Percentiles rank a stretch among this genome's conserved stretches.
phyloP scores from a whole-genome alignment of 2,113 vertebrate genomes.

The Rhodinocichla rosea region DNA sequence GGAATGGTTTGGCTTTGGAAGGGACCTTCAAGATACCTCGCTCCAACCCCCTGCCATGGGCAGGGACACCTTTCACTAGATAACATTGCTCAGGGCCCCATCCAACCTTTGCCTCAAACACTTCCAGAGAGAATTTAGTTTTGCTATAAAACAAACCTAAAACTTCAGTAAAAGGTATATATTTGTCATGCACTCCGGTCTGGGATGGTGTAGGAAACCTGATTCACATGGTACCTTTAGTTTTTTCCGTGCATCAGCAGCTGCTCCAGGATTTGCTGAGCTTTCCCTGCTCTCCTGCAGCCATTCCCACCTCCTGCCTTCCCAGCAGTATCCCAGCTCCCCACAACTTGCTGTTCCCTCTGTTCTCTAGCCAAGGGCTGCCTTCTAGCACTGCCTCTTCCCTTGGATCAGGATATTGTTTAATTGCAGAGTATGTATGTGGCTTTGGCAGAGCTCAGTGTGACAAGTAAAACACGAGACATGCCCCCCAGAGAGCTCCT shows the following conservation, averaged over 20 bases:
- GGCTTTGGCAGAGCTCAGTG: background rate
- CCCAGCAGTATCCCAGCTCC: background rate
- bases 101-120: background rate
- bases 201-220: background rate
- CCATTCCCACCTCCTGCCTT: background rate
- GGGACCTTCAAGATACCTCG: background rate
- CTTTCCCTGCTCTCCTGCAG: background rate
- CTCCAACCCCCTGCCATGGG: background rate
- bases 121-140: background rate
- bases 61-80: background rate
- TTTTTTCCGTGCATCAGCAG: background rate
- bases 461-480: background rate
- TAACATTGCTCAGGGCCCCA: background rate
- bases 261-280: slow-evolving; percentile 1
- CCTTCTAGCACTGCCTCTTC: background rate
- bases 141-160: background rate
- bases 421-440: background rate
- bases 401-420: background rate
- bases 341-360: background rate
- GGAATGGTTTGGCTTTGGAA: background rate
- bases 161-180: background rate
- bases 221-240: background rate
- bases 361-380: background rate
- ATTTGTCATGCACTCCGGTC: background rate
- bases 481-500: background rate